These are phyloP conservation scores for Cheilosia vulpina DNA, from an alignment of 2,888 invertebrate genomes.

Conservation along the genomic window DNA sequence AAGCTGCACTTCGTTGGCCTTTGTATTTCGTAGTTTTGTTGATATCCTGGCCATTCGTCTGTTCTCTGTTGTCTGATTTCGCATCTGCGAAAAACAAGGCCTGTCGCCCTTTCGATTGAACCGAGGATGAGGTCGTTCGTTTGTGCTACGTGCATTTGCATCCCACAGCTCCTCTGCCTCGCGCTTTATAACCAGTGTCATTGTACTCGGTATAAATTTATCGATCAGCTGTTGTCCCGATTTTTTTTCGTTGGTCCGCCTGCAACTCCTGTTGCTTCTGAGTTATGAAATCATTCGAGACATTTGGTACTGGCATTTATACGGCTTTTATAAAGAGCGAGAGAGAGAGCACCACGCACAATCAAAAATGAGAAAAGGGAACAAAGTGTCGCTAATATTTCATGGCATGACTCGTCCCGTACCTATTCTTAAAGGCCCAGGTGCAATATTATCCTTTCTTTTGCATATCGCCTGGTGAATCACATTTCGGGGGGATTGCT, in stretches of 20 bases:
- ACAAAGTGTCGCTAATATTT: slow-evolving; percentile 72
- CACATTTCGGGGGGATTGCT: slow-evolving; percentile 37
- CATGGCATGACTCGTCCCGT: slow-evolving; percentile 59
- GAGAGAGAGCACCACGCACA: slow-evolving; percentile 3
- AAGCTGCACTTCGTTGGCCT: slow-evolving; percentile 66
- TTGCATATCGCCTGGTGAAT: slow-evolving; percentile 71
- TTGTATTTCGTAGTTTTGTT: slow-evolving; percentile 28
- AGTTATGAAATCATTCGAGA: slow-evolving; percentile 62
- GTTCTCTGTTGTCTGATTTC: slow-evolving; percentile 71
- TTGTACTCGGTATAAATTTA: slow-evolving; percentile 71
- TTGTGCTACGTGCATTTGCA: slow-evolving; percentile 62
- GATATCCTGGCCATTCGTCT: slow-evolving; percentile 60
- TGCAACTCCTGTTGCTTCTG: slow-evolving; percentile 70
- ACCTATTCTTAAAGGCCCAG: slow-evolving; percentile 57
- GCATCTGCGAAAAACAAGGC: slow-evolving; percentile 71
- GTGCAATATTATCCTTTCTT: slow-evolving; percentile 74
- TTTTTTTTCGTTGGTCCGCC: slow-evolving; percentile 16
- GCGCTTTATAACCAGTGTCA: slow-evolving; percentile 35
- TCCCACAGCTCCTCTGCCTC: slow-evolving; percentile 10
- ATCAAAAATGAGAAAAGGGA: slow-evolving; percentile 30
- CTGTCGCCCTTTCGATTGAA: slow-evolving; percentile 52
- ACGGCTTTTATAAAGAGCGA: slow-evolving; percentile 23
- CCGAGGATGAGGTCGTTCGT: slow-evolving; percentile 32
- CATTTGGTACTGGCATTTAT: slow-evolving; percentile 38
- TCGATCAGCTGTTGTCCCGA: slow-evolving; percentile 74